Evolutionary conservation across 2,797 vertebrate genomes (phyloP), one percentile per base, ranked within the genome.

Genomic region (Anolis apletophallus): DNA sequence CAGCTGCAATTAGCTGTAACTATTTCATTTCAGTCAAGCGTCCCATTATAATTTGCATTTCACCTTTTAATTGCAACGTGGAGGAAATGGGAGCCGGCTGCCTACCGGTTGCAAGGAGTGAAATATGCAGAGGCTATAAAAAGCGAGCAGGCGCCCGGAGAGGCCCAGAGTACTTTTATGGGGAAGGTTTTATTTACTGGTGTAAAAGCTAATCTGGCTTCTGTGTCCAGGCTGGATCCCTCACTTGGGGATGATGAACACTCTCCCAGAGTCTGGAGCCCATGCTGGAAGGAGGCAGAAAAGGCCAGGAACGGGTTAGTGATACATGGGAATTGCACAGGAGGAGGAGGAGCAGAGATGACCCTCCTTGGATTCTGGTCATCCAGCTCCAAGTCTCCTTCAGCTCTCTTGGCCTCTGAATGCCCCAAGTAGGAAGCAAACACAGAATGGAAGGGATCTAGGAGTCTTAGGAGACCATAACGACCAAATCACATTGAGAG

Each of bases 121-220:
- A 95, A 94, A 95, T 94, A 94, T 88, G 90, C 88, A 17, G 23
- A 2, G 88, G 88, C 88, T 87, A 88, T 94, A 94, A 95, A 87
- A 94, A 83, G 89, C 82, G 72, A 93, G 90, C 54, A 68, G 92
- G 90, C 54, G 88, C 90, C 92, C 86, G 92, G 87, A 83, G 91
- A 92, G 93, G 92, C 91, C 90, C 88, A 40, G 17, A 29, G 93
- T 92, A 85, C 89, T 94, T 46, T 95, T 93, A 94, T 91, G 87
- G 87, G n/a, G 85, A 86, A 91, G 91, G 78, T 94, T 94, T 94
- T 94, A 94, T 93, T 94, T 86, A 88, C 93, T 92, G 93, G 87
- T 83, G 90, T 92, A 90, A 94, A 72, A 36, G 54, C 26, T 10
- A 21, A 77, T 59, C 67, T 36, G 40, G 55, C 74, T 71, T 61